Percentiles rank a stretch among this genome's conserved stretches.
These are phyloP conservation scores for Ceriagrion tenellum DNA, from an alignment of 2,888 invertebrate species.

Conservation along the genomic window DNA sequence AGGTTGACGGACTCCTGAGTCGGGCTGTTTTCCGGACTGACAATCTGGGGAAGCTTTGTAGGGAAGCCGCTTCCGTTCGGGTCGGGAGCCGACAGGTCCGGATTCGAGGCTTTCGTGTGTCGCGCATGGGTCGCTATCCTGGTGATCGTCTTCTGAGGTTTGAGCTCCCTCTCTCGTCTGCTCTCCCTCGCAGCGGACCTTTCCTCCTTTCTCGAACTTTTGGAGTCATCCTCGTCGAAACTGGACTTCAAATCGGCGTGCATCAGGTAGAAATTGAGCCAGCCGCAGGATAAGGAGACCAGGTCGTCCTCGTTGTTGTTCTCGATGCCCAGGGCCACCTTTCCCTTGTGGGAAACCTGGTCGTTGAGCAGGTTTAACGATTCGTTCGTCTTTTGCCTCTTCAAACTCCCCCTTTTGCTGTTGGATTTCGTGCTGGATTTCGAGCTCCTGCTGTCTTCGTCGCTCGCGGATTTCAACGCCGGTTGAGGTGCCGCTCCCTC, in stretches of 20 bases:
- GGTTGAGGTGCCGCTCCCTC: background rate
- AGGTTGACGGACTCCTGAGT: background rate
- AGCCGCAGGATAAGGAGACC: slow-evolving; percentile 46
- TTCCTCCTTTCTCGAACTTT: slow-evolving; percentile 28
- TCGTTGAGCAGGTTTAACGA: background rate
- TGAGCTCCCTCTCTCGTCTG: slow-evolving; percentile 9
- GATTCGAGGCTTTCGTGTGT: background rate
- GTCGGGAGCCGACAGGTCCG: background rate
- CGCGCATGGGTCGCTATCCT: background rate
- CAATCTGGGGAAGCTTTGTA: slow-evolving; percentile 36
- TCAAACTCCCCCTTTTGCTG: slow-evolving; percentile 2
- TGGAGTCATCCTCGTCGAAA: slow-evolving; percentile 39
- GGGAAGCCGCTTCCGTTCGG: slow-evolving; percentile 46
- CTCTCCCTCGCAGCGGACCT: background rate
- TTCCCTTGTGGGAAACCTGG: slow-evolving; percentile 52
- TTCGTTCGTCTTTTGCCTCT: slow-evolving; percentile 5
- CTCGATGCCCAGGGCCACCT: slow-evolving; percentile 46
- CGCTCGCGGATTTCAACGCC: slow-evolving; percentile 1
- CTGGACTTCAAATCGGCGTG: slow-evolving; percentile 45
- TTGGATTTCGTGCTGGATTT: slow-evolving; percentile 13
- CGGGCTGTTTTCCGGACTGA: slow-evolving; percentile 20
- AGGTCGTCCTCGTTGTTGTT: slow-evolving; percentile 52
- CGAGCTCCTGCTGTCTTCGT: slow-evolving; percentile 8
- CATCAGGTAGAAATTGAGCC: slow-evolving; percentile 60
- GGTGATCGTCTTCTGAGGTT: background rate